Evolutionary conservation across 2,888 invertebrate species (phyloP).

Genomic region (Xanthorhoe spadicearia): DNA sequence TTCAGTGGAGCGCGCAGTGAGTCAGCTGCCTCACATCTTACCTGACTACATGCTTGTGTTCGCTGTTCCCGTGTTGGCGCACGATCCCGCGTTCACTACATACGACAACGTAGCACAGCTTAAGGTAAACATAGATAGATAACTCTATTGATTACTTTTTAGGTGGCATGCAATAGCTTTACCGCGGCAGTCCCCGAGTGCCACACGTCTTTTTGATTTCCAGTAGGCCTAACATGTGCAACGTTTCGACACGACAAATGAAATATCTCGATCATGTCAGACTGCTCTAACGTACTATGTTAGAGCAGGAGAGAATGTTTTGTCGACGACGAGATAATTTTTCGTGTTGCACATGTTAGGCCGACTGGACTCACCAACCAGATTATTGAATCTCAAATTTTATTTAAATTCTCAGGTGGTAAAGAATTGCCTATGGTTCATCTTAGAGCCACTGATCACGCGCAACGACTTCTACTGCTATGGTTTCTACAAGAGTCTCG

Average conservation of each 20-base stretch:
- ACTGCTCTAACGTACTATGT: too few relatives aligned
- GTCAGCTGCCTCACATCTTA: conserved; percentile 93
- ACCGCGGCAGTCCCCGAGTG: too few relatives aligned
- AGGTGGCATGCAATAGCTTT: too few relatives aligned
- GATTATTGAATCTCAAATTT: neutral
- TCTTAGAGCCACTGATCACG: conserved; percentile 96
- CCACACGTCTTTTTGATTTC: too few relatives aligned
- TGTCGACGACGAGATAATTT: too few relatives aligned
- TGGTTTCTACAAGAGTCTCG: conserved; percentile 96
- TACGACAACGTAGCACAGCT: conserved; percentile 92
- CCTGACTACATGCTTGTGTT: conserved; percentile 99
- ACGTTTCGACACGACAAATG: too few relatives aligned
- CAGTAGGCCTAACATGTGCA: too few relatives aligned
- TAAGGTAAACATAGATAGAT: conserved; percentile 82
- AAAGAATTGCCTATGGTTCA: conserved; percentile 96
- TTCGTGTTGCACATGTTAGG: too few relatives aligned
- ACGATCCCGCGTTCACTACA: conserved; percentile 93
- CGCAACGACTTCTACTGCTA: conserved; percentile 97
- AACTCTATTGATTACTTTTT: too few relatives aligned
- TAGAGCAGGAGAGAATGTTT: too few relatives aligned
- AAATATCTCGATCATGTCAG: too few relatives aligned
- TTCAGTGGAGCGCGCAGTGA: conserved; percentile 87
- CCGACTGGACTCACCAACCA: too few relatives aligned
- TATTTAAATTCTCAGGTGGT: conserved; percentile 75
- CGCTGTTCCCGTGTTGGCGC: conserved; percentile 97